These are phyloP conservation scores for Mactra quadrangularis DNA, from an alignment of 1,140 invertebrate species.

Conservation along the genomic window DNA sequence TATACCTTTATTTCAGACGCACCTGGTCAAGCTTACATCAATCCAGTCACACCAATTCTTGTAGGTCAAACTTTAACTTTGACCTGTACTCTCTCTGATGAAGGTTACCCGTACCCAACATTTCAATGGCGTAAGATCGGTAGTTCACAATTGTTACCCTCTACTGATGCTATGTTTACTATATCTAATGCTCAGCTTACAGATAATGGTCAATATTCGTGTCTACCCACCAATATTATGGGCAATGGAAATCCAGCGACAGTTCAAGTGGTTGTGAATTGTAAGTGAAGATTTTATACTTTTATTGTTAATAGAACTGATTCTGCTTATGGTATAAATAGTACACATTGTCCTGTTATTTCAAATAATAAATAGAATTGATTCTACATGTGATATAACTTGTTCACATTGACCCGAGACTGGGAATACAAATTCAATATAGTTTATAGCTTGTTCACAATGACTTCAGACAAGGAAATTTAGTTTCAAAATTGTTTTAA, in stretches of 20 bases:
- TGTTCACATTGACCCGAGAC: no score
- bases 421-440: no score
- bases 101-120: slow-evolving; percentile 65
- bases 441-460: no score
- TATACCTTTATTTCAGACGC: slow-evolving; percentile 57
- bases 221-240: slow-evolving; percentile 66
- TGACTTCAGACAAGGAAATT: no score
- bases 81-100: slow-evolving; percentile 53
- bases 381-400: no score
- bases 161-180: slow-evolving; percentile 30
- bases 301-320: no score
- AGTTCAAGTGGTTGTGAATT: slow-evolving; percentile 67
- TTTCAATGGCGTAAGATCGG: slow-evolving; percentile 66
- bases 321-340: no score
- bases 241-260: slow-evolving; percentile 61
- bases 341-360: no score
- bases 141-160: neutral
- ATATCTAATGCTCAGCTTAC: slow-evolving; percentile 62
- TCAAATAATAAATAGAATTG: no score
- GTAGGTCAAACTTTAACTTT: slow-evolving; percentile 64
- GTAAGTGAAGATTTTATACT: slow-evolving; percentile 55
- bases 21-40: slow-evolving; percentile 64
- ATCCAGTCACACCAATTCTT: slow-evolving; percentile 52
- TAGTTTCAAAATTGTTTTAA: no score
- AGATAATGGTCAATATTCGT: slow-evolving; percentile 71